Conservation (phyloP, 2,888 invertebrate genomes). For the Tiliacea aurago region DNA sequence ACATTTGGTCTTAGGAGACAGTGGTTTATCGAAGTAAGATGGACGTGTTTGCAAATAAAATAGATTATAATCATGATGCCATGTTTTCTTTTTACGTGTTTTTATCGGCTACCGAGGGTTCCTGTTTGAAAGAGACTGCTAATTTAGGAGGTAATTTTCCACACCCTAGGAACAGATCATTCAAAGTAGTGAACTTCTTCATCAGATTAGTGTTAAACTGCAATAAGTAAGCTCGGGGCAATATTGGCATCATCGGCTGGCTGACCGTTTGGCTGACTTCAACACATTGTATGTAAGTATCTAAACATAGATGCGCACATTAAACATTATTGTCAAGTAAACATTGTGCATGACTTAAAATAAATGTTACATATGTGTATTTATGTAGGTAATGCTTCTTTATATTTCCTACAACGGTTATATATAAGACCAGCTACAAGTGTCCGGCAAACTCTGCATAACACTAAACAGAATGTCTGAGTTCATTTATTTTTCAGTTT, state of each 20-base stretch:
- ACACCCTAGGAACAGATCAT: neutral
- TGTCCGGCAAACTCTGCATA: slow-evolving; percentile 7
- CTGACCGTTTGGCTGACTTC: slow-evolving; percentile 5
- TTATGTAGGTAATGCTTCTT: slow-evolving; percentile 12
- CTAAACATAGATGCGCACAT: slow-evolving; percentile 33
- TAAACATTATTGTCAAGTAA: slow-evolving; percentile 21
- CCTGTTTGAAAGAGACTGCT: neutral
- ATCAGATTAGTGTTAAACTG: neutral
- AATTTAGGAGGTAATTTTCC: neutral
- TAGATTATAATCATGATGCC: too few relatives aligned
- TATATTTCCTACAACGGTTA: slow-evolving; percentile 13
- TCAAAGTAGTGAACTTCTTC: neutral
- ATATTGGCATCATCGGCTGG: slow-evolving; percentile 14
- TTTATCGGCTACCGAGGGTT: too few relatives aligned
- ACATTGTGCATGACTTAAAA: slow-evolving; percentile 30
- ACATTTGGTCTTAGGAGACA: neutral
- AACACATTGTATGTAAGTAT: slow-evolving; percentile 6
- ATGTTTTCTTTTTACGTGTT: neutral
- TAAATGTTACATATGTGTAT: slow-evolving; percentile 26
- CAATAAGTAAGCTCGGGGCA: neutral
- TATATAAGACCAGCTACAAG: neutral
- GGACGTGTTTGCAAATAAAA: neutral
- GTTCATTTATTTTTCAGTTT: slow-evolving; percentile 11
- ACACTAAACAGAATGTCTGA: slow-evolving; percentile 15
- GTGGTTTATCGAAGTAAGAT: neutral